Base-by-base conservation (phyloP, 2,797 vertebrate genomes). In the Adrianichthys oophorus region DNA sequence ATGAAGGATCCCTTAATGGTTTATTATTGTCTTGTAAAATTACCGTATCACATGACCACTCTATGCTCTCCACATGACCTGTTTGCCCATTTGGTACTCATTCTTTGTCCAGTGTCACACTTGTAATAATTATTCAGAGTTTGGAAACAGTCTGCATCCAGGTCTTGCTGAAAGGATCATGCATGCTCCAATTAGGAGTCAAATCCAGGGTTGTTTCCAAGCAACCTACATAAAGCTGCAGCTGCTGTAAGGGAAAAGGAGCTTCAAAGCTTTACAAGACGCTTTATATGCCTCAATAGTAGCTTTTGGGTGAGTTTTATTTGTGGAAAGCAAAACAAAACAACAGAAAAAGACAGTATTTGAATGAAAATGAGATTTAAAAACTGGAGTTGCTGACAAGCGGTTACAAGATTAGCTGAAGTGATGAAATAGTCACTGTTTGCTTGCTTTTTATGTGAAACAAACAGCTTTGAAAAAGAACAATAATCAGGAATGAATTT, bases 161-260 rank as follows among this genome's bases (percentile, higher is more conserved):
- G 59, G 62, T n/a, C 60, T 45, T 48, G 48, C 24, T 56, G 59
- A 59, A 67, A 56, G 17, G 48, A 59, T 51, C 49, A 21, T 1
- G 32, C 62, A 41, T 32, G 19, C 64, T 66, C 75, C 82, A 82
- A 80, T 87, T 80, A 85, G 59, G 65, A 57, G 52, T 70, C 73
- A 69, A 69, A 77, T 79, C 80, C 67, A 73, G 77, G 73, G 79
- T 84, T 77, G 85, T 89, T 85, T 87, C 85, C 83, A 87, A 82
- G 85, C 87, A 89, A 89, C 86, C 81, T 67, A 76, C 81, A 85
- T 85, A 70, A 79, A 68, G 61, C 66, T 52, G 53, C 61, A 40
- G 43, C 40, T 19, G 76, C 77, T 81, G 66, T 15, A 57, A 80
- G 74, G 77, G 72, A 75, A 77, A 61, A 14, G 1, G 21, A 50